Base-by-base conservation (phyloP, 2,888 invertebrate species). In the Ptychoptera albimana region DNA sequence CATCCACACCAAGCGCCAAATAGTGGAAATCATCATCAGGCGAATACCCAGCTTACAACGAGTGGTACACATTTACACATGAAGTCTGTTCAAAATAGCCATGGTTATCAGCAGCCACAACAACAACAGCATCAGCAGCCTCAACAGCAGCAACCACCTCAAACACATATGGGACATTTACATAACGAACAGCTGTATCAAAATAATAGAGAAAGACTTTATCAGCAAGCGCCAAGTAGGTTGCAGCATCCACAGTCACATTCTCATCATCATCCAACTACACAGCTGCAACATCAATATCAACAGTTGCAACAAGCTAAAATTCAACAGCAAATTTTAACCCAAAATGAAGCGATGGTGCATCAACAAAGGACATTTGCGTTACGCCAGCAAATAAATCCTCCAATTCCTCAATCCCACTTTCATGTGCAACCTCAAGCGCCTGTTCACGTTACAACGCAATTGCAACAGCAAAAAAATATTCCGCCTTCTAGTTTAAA, bases 361-460 rank as follows among this genome's bases (percentile, higher is more conserved):
- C 72, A 74, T 50, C 76, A 76, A 55, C 76, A 76, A 51, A 71
- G 75, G 48, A 75, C 75, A 42, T 76, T 76, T 57, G 76, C 76
- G 38, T 68, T 76, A 56, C 61, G 76, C 1, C 76, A 76, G 59
- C 61, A 73, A 12, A 57, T 76, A 46, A 70, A 75, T 50, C 75
- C 76, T 50, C 76, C 76, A 49, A 70, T 75, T 36, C 73, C 59
- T 8, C 56, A 56, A 40, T 53, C 55, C 10, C 63, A 64, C 47
- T 64, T 59, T 39, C 63, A 63, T 42, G 59, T 64, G 57, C 48
- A 48, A 23, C 23, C 23, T 5, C 23, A 23, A 23, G 23, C 59
- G 49, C 58, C 59, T n/a, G 54, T 55, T 31, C 57, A 59, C 9
- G 48, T 57, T 47, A 59, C 60, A 39, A 53, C 54, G 15, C 55